These are phyloP conservation scores for Paralinhomoeus sp. DNA, from an alignment of 2,888 invertebrate genomes.

Conservation along the genomic window DNA sequence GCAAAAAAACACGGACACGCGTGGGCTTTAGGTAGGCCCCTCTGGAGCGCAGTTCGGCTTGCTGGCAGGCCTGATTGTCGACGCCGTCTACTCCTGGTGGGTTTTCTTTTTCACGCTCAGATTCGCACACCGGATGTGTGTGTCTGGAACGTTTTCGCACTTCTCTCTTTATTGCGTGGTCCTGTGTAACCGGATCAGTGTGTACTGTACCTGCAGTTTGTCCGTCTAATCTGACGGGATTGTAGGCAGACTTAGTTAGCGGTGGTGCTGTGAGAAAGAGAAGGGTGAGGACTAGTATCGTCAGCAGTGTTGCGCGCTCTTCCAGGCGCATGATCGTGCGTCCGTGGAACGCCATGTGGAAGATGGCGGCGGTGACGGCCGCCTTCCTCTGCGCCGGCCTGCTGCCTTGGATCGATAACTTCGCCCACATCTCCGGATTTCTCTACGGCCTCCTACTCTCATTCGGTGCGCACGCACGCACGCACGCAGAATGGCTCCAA, in stretches of 20 bases:
- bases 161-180: too few relatives aligned
- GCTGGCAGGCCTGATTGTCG: conserved; percentile 72
- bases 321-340: conserved; percentile 7
- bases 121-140: too few relatives aligned
- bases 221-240: too few relatives aligned
- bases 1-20: too few relatives aligned
- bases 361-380: conserved; percentile 8
- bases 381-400: conserved; percentile 60
- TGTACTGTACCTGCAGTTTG: too few relatives aligned
- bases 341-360: conserved; percentile 9
- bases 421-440: conserved; percentile 45
- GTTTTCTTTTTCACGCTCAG: conserved; percentile 27
- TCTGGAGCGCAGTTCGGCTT: conserved; percentile 89
- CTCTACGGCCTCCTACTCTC: conserved; percentile 14
- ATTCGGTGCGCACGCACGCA: conserved; percentile 7
- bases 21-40: conserved; percentile 41
- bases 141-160: too few relatives aligned
- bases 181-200: too few relatives aligned
- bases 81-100: conserved; percentile 73
- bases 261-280: too few relatives aligned
- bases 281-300: too few relatives aligned
- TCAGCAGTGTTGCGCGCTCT: too few relatives aligned
- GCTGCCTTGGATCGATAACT: conserved; percentile 94
- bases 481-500: too few relatives aligned
- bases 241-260: too few relatives aligned